Evolutionary conservation across 2,888 invertebrate species (phyloP).

Genomic region (Tinea pellionella): DNA sequence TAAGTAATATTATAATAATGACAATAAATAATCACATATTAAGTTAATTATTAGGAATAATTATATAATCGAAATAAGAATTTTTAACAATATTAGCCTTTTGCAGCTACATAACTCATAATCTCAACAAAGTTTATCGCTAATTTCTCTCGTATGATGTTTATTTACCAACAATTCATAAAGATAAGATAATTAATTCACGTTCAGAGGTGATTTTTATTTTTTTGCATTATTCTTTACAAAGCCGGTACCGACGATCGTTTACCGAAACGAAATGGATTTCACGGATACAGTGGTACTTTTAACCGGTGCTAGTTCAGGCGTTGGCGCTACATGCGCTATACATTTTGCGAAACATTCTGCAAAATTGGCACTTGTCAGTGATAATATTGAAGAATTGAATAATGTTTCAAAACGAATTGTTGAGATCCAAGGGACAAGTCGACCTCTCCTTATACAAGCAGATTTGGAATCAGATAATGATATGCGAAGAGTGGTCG

Average conservation of each 20-base stretch:
- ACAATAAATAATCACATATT: no score
- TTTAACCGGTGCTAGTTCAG: conserved; percentile 51
- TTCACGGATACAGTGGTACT: conserved; percentile 47
- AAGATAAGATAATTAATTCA: conserved; percentile 5
- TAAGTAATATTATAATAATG: no score
- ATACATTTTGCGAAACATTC: conserved; percentile 36
- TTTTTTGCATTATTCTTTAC: not conserved
- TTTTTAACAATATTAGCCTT: no score
- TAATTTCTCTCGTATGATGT: conserved; percentile 11
- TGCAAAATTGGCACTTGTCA: conserved; percentile 38
- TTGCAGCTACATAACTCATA: no score
- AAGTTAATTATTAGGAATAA: no score
- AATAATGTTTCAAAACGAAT: conserved; percentile 27
- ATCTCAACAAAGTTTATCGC: conserved; percentile 3
- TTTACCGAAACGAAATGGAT: conserved; percentile 31
- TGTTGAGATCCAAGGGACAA: not conserved
- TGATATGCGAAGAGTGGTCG: conserved; percentile 73
- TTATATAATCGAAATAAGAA: no score
- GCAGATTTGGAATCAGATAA: conserved; percentile 76
- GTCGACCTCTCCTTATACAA: conserved; percentile 63
- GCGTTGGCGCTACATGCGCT: conserved; percentile 48
- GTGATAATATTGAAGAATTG: conserved; percentile 40
- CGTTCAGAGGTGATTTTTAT: not conserved
- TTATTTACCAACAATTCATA: not conserved
- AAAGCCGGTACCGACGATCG: not conserved